These are phyloP conservation scores for Accipiter cooperii DNA, from an alignment of 2,113 vertebrate genomes.

Conservation along the genomic window DNA sequence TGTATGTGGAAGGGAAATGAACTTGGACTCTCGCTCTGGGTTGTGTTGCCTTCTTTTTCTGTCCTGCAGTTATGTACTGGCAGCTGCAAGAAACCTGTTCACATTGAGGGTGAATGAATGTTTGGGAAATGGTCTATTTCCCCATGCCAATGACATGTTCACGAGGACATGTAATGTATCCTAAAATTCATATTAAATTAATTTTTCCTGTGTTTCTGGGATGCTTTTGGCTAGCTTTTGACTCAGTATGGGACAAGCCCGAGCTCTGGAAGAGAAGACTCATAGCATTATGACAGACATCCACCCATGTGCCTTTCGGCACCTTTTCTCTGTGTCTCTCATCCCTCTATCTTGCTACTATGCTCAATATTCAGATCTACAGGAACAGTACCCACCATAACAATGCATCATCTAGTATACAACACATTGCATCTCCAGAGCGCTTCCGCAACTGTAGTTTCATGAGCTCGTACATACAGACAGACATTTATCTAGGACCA, in stretches of 20 bases:
- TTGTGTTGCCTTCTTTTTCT: neutral
- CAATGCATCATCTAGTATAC: neutral
- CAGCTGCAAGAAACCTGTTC: neutral
- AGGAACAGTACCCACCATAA: neutral
- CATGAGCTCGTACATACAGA: neutral
- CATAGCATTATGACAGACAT: neutral
- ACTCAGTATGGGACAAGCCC: neutral
- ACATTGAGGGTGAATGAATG: neutral
- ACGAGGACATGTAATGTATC: neutral
- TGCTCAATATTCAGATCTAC: neutral
- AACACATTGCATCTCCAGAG: neutral
- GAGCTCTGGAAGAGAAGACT: neutral
- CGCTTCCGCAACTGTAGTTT: neutral
- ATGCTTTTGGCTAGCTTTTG: neutral
- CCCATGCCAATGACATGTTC: neutral
- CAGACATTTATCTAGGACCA: neutral
- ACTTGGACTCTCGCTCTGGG: neutral
- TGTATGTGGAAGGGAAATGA: neutral
- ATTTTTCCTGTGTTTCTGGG: neutral
- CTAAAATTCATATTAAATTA: neutral
- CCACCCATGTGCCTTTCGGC: neutral
- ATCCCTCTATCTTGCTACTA: neutral
- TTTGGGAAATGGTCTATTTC: neutral
- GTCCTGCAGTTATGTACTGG: neutral
- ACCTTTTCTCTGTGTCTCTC: neutral